Evolutionary conservation across 2,797 vertebrate genomes (phyloP), one percentile per base, ranked within the genome.

Genomic region (Scomberomorus guttatus): DNA sequence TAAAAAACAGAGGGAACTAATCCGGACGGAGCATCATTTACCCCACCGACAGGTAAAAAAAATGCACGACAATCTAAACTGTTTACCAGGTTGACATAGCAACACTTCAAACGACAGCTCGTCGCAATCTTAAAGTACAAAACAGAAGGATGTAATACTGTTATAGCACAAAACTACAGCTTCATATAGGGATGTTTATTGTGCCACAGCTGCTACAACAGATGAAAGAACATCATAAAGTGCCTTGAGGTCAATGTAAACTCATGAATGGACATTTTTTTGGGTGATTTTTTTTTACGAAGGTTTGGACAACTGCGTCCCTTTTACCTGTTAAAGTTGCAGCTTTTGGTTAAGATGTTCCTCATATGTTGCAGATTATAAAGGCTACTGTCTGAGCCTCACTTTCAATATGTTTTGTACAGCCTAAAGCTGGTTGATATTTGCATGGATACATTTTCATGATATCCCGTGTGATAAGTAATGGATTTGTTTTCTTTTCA

Each of bases 1-100:
- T 44, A 44, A 14, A 34, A 2, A 52, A 14, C 65, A 73, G 48
- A 51, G 48, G 51, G 72, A 82, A 77, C 72, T 54, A 14, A 52
- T 37, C 79, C 73, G 25, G n/a, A 73, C 81, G 20, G 58, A 90
- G 75, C 76, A 54, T 69, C 77, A 17, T 84, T 74, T 50, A 60
- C 14, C 46, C 20, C 66, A 56, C 44, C 24, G 78, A 76, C 84
- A 92, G 91, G 92, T 92, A 89, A 71, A 1, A 32, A 6, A 22
- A 6, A 52, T 0, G 29, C 15, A 44, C 22, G 18, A 22, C 18
- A 25, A 42, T 48, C 6, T 27, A 0, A 50, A 27, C 15, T 17
- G 4, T 24, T 29, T 1, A 4, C 3, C n/a, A 20, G 2, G 22
- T 1, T 3, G 0, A 46, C 42, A 3, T 11, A 46, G 42, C 48